Percentiles rank a stretch among this genome's conserved stretches.
These are phyloP conservation scores for Origma solitaria DNA, from an alignment of 2,113 vertebrate species.

Conservation along the genomic window DNA sequence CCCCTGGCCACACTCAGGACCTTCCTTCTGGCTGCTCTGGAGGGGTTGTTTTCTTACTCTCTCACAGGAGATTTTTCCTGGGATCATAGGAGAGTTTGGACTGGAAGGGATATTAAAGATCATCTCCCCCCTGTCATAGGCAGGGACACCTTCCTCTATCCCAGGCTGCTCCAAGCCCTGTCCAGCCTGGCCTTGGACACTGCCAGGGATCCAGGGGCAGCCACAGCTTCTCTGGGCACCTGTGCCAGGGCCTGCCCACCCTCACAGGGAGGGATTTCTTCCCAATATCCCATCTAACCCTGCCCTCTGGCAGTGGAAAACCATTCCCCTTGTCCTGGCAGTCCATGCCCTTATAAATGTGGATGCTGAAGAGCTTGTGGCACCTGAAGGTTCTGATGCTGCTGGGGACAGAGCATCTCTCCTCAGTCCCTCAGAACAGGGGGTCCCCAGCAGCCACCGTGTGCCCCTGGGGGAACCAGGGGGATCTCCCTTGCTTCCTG, in stretches of 20 bases:
- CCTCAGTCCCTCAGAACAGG: background rate
- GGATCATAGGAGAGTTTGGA: background rate
- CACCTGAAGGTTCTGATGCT: background rate
- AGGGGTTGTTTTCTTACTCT: accelerated
- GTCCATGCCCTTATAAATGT: background rate
- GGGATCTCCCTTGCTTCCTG: background rate
- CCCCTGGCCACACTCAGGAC: background rate
- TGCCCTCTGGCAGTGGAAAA: background rate
- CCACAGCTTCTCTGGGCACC: background rate
- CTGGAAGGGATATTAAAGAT: background rate
- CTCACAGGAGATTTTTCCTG: background rate
- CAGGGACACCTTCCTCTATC: background rate
- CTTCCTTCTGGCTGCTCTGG: background rate
- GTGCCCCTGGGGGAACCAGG: background rate
- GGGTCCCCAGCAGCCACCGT: background rate
- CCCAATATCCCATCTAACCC: background rate
- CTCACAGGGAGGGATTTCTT: background rate
- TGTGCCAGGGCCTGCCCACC: background rate
- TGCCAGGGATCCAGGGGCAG: background rate
- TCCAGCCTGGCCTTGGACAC: background rate
- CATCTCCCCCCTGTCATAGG: no score
- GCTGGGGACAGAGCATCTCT: background rate
- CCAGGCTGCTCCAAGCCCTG: background rate
- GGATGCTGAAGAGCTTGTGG: background rate
- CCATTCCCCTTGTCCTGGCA: background rate